These are phyloP conservation scores for Drosophila pseudotalamancana DNA, from an alignment of 2,888 invertebrate species.

Conservation along the genomic window DNA sequence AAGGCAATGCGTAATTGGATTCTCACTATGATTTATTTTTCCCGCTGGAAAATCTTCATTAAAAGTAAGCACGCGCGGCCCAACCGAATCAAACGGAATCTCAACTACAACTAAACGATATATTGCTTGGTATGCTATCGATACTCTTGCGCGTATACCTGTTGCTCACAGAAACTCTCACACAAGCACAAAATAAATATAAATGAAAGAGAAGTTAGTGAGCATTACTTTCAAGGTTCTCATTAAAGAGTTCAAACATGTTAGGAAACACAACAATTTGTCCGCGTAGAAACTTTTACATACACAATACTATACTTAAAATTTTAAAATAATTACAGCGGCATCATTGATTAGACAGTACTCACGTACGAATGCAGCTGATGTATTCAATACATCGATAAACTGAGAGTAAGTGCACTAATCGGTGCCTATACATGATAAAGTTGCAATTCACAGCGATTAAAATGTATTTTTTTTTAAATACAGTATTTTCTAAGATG, in stretches of 20 bases:
- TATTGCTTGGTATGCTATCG: constrained; percentile 31
- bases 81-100: constrained; percentile 58
- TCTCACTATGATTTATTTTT: constrained; percentile 33
- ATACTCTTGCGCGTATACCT: constrained; percentile 39
- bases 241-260: too few relatives aligned
- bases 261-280: too few relatives aligned
- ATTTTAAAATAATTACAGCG: constrained; percentile 11
- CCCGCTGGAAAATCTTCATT: constrained; percentile 54
- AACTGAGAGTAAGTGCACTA: background rate
- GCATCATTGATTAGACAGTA: constrained; percentile 12
- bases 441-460: background rate
- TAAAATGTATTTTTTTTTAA: too few relatives aligned
- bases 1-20: constrained; percentile 4
- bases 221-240: too few relatives aligned
- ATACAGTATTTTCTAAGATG: background rate
- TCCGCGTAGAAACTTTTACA: too few relatives aligned
- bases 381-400: constrained; percentile 21
- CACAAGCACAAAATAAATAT: background rate
- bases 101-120: constrained; percentile 60
- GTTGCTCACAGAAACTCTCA: constrained; percentile 29
- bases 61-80: constrained; percentile 24
- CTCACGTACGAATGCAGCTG: constrained; percentile 33
- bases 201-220: too few relatives aligned
- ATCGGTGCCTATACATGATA: constrained; percentile 19
- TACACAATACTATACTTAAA: background rate